Evolutionary conservation across 2,888 invertebrate species (phyloP).

Genomic region (Eubasilissa splendida): DNA sequence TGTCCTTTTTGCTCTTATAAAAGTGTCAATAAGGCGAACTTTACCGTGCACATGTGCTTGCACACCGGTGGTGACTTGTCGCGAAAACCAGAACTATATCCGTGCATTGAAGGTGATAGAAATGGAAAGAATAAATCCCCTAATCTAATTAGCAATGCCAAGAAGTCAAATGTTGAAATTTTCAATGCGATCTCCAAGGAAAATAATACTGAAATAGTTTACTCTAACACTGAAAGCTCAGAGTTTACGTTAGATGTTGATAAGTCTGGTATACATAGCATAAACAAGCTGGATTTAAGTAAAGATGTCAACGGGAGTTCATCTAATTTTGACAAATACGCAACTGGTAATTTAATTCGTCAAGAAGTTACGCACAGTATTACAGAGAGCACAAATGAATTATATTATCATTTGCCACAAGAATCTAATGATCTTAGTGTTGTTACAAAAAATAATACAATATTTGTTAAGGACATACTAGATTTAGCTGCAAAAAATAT

Average conservation of each 20-base stretch:
- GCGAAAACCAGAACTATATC: background rate
- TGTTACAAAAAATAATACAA: slow-evolving; percentile 18
- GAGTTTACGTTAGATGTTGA: background rate
- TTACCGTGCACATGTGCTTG: slow-evolving; percentile 63
- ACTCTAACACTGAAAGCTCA: background rate
- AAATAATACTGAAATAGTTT: background rate
- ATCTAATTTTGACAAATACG: background rate
- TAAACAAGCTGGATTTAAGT: too few relatives aligned
- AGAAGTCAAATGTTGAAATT: background rate
- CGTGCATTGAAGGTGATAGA: background rate
- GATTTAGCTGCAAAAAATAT: slow-evolving; percentile 38
- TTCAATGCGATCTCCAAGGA: slow-evolving; percentile 6
- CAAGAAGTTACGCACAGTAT: background rate
- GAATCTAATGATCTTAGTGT: slow-evolving; percentile 26
- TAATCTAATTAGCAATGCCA: background rate
- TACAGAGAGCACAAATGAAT: background rate
- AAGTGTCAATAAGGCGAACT: slow-evolving; percentile 78
- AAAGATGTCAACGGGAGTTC: too few relatives aligned
- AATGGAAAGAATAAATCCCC: background rate
- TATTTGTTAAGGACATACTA: slow-evolving; percentile 48
- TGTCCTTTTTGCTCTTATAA: slow-evolving; percentile 77
- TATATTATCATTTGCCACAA: slow-evolving; percentile 14
- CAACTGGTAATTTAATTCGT: slow-evolving; percentile 3
- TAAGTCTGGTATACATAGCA: background rate
- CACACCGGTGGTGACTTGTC: background rate